Evolutionary conservation across 53 echinoderm and acorn worm species (phyloP), one percentile per base, ranked within the genome.

Genomic region (Echinarachnius parma): DNA sequence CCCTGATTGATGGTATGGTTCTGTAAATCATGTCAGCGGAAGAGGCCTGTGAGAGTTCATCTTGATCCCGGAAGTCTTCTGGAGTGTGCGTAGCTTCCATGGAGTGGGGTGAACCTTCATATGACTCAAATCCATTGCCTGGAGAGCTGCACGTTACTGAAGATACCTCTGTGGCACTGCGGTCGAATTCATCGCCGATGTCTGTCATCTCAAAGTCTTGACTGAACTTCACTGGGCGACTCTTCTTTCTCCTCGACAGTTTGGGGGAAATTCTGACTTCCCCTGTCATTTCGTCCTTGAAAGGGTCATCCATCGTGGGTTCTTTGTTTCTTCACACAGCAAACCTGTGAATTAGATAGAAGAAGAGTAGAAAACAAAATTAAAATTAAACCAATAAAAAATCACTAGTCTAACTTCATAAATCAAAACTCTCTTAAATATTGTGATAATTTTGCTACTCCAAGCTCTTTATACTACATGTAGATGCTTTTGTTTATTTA

Each of bases 171-270:
- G 15, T 13, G 4, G 52, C 9, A 50, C 52, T 16, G 18, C 4
- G 52, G 18, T 4, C 4, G 9, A 19, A 16, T 4, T 50, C 52
- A 14, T 50, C 52, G 4, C 13, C 4, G 16, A 31, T 28, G 4
- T 52, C 53, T 3, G 70, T 53, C 34, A 70, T 20, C 3, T 34
- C 34, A 16, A 21, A 52, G 26, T 70, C 70, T 34, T 70, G 70
- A 20, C 34, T 53, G 28, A 53, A 70, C 39, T 70, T 70, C 53
- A 70, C 70, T 53, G 70, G 70, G 24, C 70, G 70, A 53, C 70
- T 70, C 26, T 30, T 52, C 15, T 70, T 70, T 39, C 70, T 70
- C 33, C 70, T 52, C 2, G 70, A 24, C 8, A 53, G 35, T 34
- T 70, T 70, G 3, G 53, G 53, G 8, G 70, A 70, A 34, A 53